A percentile compares a stretch with the other conserved stretches of the same genome.
Evolutionary conservation across 2,888 invertebrate species (phyloP).

Genomic region (Gymnosoma rotundatum): DNA sequence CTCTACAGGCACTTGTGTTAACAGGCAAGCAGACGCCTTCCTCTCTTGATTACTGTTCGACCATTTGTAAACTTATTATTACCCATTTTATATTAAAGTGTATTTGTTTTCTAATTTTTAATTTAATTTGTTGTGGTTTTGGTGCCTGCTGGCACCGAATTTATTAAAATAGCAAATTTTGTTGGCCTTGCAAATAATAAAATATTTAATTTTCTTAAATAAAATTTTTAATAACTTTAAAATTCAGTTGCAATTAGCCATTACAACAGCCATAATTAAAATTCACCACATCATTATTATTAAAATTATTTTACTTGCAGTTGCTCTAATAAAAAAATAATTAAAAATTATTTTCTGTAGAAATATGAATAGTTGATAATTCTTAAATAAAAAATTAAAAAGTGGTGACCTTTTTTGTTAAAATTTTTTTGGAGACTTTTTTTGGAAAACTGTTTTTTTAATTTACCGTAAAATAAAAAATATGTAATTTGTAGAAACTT

Average conservation of each 20-base stretch:
- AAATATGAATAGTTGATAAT: background rate
- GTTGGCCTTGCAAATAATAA: slow-evolving; percentile 29
- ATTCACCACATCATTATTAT: slow-evolving; percentile 6
- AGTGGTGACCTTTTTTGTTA: background rate
- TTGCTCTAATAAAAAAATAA: background rate
- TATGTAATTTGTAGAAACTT: too few relatives aligned
- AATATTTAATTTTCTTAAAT: slow-evolving; percentile 19
- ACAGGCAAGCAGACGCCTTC: background rate
- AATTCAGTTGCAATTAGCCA: slow-evolving; percentile 26
- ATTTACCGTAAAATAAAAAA: too few relatives aligned
- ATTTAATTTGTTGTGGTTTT: slow-evolving; percentile 60
- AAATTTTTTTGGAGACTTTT: background rate
- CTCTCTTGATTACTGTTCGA: slow-evolving; percentile 10
- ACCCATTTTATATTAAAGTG: slow-evolving; percentile 49
- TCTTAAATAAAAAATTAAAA: background rate
- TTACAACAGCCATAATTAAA: slow-evolving; percentile 9
- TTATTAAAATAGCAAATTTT: background rate
- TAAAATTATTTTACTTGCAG: background rate
- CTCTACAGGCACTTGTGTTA: background rate
- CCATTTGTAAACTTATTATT: slow-evolving; percentile 37
- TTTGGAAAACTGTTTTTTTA: too few relatives aligned
- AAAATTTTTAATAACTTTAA: slow-evolving; percentile 19
- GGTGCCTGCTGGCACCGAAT: background rate
- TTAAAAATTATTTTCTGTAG: background rate
- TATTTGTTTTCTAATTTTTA: slow-evolving; percentile 51